Conservation (phyloP, 2,797 vertebrate genomes). For the Pantherophis alleghaniensis region DNA sequence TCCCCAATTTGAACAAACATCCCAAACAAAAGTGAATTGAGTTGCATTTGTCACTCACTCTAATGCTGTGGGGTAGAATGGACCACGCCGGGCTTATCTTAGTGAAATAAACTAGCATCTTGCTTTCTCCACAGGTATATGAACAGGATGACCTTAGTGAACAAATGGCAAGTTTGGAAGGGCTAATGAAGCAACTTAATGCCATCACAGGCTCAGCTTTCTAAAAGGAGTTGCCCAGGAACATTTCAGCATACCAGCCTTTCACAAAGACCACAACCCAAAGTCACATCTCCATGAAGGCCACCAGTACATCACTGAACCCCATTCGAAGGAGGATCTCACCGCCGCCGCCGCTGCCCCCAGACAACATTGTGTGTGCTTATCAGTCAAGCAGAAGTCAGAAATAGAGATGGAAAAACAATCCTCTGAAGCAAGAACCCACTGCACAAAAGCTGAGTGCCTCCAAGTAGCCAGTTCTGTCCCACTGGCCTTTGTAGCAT, state of each 20-base stretch:
- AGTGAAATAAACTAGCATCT: background rate
- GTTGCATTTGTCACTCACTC: background rate
- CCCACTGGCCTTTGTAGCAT: constrained; percentile 19
- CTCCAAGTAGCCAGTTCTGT: constrained; percentile 34
- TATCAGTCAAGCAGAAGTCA: constrained; percentile 29
- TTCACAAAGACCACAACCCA: constrained; percentile 51
- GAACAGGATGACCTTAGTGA: constrained; percentile 95
- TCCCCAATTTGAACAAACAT: background rate
- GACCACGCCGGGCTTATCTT: background rate
- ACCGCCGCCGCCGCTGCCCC: no score
- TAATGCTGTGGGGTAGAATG: background rate
- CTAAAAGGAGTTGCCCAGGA: constrained; percentile 72
- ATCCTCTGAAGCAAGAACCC: constrained; percentile 35
- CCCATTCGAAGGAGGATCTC: background rate
- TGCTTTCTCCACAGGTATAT: constrained; percentile 78
- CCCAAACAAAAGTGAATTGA: background rate
- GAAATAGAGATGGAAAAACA: constrained; percentile 11
- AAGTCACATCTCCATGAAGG: constrained; percentile 33
- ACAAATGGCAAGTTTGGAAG: constrained; percentile 97
- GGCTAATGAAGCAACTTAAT: constrained; percentile 96
- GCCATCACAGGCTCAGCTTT: constrained; percentile 97
- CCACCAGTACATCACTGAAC: background rate
- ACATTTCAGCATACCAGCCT: constrained; percentile 64
- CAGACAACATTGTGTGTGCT: constrained; percentile 6
- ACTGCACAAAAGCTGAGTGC: constrained; percentile 34